A percentile compares a stretch with the other conserved stretches of the same genome.
phyloP scores from a whole-genome alignment of 2,888 invertebrate genomes.

The Conus canariensis region DNA sequence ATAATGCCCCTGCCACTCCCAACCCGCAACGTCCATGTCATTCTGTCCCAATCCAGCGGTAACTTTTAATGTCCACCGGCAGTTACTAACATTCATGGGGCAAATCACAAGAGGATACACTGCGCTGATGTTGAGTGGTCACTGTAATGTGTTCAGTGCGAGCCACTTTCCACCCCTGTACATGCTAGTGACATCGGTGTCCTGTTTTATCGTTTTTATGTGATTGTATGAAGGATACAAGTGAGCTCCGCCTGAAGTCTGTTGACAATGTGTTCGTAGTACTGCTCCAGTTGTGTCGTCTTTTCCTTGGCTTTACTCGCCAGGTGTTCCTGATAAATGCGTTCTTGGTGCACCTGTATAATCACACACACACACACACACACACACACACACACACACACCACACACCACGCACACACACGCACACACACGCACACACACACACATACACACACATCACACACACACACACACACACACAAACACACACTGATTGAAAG shows the following conservation, averaged over 20 bases:
- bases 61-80: too few species aligned
- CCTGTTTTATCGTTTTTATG: too few species aligned
- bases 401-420: neutral
- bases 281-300: conserved; percentile 67
- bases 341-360: conserved; percentile 69
- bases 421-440: neutral
- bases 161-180: too few species aligned
- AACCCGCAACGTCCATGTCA: too few species aligned
- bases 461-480: conserved; percentile 1
- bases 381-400: neutral
- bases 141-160: too few species aligned
- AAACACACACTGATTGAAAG: neutral
- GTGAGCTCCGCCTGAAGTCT: conserved; percentile 67
- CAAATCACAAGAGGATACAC: too few species aligned
- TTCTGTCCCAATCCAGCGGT: too few species aligned
- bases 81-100: too few species aligned
- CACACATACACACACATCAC: neutral
- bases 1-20: too few species aligned
- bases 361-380: neutral
- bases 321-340: conserved; percentile 68
- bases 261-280: conserved; percentile 71
- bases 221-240: conserved; percentile 61
- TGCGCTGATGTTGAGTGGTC: too few species aligned
- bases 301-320: conserved; percentile 68
- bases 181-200: too few species aligned